Base-by-base conservation (phyloP, 2,797 vertebrate species). In the Pteronotus mesoamericanus region DNA sequence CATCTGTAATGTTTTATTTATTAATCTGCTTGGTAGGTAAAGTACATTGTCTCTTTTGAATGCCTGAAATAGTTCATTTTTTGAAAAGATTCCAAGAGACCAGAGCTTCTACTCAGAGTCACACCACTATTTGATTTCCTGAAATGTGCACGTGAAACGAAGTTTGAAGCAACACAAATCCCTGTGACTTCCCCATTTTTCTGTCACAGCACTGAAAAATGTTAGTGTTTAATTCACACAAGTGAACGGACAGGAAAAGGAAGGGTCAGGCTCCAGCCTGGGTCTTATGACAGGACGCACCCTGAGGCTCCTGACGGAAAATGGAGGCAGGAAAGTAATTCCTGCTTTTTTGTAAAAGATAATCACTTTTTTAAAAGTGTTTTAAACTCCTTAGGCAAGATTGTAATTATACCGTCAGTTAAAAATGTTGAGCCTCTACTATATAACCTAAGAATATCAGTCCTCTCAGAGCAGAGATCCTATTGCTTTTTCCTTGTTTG, bases 101-200 rank as follows among this genome's bases (percentile, higher is more conserved):
- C 71, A 91, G 57, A 91, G 48, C 53, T 79, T 71, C 75, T 66
- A 93, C 57, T 86, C 53, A 93, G 51, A 84, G 37, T 82, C 91
- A 93, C 11, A 72, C 1, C 24, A 85, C 64, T 91, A 71, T 77
- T 22, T 77, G 79, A 95, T 68, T 92, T 94, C 84, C 94, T 85
- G 42, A 94, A 95, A 96, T 57, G 37, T 91, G 29, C 39, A 78
- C 34, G 44, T 59, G 51, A 97, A 97, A 88, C 86, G 89, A 94
- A 94, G 93, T 97, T 15, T 44, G 51, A 95, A 96, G 94, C 12
- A 85, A 59, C 92, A 87, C 90, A 66, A 83, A 87, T 16, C 77
- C 61, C 74, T 82, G 44, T 53, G 74, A 95, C 94, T 96, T 74
- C 94, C 51, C 59, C 72, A 68, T 66, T 93, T 34, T 89, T 61